Evolutionary conservation across 1,140 invertebrate species (phyloP), one percentile per base, ranked within the genome.

Genomic region (Cydia splendana): DNA sequence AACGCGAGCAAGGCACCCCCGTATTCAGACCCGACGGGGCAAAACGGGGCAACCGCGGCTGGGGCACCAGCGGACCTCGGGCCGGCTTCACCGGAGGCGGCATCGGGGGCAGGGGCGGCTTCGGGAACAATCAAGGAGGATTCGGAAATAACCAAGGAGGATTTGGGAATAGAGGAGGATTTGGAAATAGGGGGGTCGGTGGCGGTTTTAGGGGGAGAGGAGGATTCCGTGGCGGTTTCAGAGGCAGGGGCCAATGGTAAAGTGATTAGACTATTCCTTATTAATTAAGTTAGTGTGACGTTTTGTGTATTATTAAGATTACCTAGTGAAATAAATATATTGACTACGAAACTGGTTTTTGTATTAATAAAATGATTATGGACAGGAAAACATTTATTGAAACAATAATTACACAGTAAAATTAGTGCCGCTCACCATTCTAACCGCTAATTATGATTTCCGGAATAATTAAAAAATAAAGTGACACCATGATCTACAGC

Each of bases 1-100:
- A 95, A 2, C 95, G 95, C 4, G 89, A 95, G 1, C 80, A 82
- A 67, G 86, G 76, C 75, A 87, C 78, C 9, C 93, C 87, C 75
- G 90, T 75, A 18, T 93, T 85, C 85, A 81, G 88, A 65, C 78
- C 81, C 0, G 90, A 93, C 38, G 87, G 83, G 1, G 81, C 87
- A 2, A 90, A 90, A 12, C 81, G 92, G 18, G 88, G 88, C n/a
- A 71, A 45, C 13, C 62, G 88, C 13, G 88, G 91, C 18, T 93
- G 90, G 88, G 88, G 88, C 24, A 87, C 87, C 4, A 88, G 83
- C 28, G 86, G 88, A 2, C 85, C 91, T 4, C 86, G 91, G 0
- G 84, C 86, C 9, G 85, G 86, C 7, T 88, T 84, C 65, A 85
- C 85, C 51, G 82, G 82, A 81, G 82, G 81, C 6, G 77, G 80